A percentile compares a stretch with the other conserved stretches of the same genome.
phyloP scores from a whole-genome alignment of 2,113 vertebrate species.

The Caranx ignobilis region DNA sequence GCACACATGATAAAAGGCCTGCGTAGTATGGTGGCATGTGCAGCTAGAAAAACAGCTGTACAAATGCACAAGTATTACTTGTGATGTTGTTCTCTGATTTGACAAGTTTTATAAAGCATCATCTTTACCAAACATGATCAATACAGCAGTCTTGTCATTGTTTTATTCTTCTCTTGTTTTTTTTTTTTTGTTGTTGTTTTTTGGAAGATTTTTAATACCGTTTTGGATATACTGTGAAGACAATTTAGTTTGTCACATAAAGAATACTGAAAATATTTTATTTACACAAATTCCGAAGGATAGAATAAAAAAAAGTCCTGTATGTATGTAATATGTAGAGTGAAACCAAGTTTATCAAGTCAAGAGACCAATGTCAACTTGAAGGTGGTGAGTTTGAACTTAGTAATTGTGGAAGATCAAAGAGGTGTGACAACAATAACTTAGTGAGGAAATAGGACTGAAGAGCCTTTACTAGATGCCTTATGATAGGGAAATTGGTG shows the following conservation, averaged over 20 bases:
- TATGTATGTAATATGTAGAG: neutral
- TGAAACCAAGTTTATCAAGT: neutral
- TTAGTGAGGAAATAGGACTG: conserved; percentile 39
- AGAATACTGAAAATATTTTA: neutral
- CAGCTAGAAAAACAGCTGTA: neutral
- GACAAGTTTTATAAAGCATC: neutral
- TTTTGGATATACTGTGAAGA: neutral
- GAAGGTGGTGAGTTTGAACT: conserved; percentile 18
- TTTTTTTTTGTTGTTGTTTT: neutral
- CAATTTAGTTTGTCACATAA: neutral
- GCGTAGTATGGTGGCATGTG: conserved; percentile 23
- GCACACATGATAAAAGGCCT: conserved; percentile 9
- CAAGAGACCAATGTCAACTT: conserved; percentile 1
- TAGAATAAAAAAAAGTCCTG: too few relatives aligned
- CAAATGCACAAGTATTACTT: neutral
- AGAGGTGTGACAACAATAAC: conserved; percentile 35
- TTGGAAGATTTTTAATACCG: neutral
- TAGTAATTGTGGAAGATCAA: conserved; percentile 51
- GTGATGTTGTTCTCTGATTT: conserved; percentile 8
- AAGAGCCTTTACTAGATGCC: conserved; percentile 42
- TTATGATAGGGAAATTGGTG: conserved; percentile 64
- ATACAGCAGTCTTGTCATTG: neutral
- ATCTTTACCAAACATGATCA: neutral
- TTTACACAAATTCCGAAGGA: neutral
- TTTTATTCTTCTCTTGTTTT: neutral